Evolutionary conservation across 2,797 vertebrate species (phyloP).

Genomic region (Vireo griseus): DNA sequence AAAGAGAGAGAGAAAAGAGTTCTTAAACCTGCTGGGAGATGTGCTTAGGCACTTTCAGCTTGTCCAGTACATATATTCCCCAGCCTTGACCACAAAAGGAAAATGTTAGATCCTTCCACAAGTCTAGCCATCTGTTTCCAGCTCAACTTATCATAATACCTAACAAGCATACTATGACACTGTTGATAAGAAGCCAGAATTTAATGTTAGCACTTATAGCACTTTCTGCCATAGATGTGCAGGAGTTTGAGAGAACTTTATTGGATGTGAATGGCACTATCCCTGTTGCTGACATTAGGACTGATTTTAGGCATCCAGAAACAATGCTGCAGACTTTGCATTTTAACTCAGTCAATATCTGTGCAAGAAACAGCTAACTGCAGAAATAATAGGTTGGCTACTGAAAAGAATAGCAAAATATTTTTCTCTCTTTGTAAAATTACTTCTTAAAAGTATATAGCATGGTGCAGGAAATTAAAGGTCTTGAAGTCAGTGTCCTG

Average conservation of each 20-base stretch:
- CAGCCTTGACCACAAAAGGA: neutral
- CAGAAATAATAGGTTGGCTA: neutral
- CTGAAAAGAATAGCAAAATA: neutral
- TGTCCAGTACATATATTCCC: neutral
- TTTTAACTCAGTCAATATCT: neutral
- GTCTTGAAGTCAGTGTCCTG: neutral
- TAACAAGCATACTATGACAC: neutral
- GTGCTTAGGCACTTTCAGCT: neutral
- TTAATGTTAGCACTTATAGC: neutral
- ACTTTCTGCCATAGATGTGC: neutral
- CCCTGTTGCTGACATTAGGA: neutral
- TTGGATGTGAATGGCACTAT: neutral
- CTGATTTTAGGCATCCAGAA: neutral
- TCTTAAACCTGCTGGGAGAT: neutral
- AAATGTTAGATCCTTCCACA: neutral
- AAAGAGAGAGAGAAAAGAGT: fast-evolving
- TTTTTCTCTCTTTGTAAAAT: neutral
- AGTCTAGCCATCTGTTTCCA: neutral
- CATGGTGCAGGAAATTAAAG: neutral
- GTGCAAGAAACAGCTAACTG: neutral
- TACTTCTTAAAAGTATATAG: neutral
- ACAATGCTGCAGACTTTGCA: neutral
- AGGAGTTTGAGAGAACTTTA: neutral
- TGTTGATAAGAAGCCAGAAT: neutral
- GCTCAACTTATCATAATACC: neutral